Base-by-base conservation (phyloP, 2,113 vertebrate genomes). In the Dascyllus trimaculatus region DNA sequence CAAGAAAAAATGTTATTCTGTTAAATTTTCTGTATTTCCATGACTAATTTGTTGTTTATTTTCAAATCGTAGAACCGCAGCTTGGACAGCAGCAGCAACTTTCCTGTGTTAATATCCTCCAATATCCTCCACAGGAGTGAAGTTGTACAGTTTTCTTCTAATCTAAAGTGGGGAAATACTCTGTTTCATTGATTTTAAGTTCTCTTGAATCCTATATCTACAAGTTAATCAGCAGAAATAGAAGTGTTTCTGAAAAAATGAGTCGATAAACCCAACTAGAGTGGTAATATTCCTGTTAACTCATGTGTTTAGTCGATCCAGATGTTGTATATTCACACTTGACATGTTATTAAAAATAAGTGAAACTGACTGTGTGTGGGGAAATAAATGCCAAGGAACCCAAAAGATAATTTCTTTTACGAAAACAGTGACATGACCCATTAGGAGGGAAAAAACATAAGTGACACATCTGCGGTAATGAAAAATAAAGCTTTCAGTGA, bases 21-120 rank as follows among this genome's bases (percentile, higher is more conserved):
- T 40, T 11, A 40, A 40, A 40, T 22, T 10, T 17, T 11, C 5
- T 14, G 14, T 19, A 21, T 18, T 64, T 60, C 24, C 5, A 29
- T 63, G 11, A 56, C 35, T 11, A 21, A 61, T 61, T 8, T 57
- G 0, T 59, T 15, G 14, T 18, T 56, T 59, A 67, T 35, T 51
- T 38, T 29, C 4, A 29, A 29, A 58, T 78, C 66, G 5, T 80
- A 93, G 91, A 85, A 61, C 21, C 26, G 11, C 14, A 64, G 45
- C 53, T 15, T 64, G 64, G 81, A 77, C 4, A 18, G 15, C 26
- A 9, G 35, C 22, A 79, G 15, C 59, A 57, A 29, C 35, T 71
- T 46, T 48, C 11, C 59, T 29, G 6, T 5, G 11, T 40, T 53
- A 45, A 32, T 56, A 56, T 11, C 26, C 11, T 32, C 43, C 15